A percentile compares a stretch with the other conserved stretches of the same genome.
Conservation (phyloP, 2,113 vertebrate genomes). For the Neodontobutis hainanensis region DNA sequence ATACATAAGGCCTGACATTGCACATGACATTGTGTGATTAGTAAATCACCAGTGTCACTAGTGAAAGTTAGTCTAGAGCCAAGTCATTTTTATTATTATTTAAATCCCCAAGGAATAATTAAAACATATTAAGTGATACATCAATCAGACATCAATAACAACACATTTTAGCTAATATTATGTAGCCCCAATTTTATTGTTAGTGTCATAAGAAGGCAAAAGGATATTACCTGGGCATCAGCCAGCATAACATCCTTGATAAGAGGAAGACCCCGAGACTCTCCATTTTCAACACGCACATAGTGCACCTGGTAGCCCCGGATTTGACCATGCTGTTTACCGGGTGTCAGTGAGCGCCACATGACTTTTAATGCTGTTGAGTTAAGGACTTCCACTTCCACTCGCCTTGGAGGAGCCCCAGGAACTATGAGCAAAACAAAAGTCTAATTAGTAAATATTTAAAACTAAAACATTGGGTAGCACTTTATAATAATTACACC, state of each 20-base stretch:
- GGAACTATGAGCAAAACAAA: conserved; percentile 81
- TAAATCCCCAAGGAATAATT: no score
- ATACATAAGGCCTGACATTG: no score
- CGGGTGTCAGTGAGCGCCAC: conserved; percentile 92
- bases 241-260: conserved; percentile 98
- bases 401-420: conserved; percentile 91
- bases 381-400: conserved; percentile 96
- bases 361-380: conserved; percentile 93
- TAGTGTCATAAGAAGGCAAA: not conserved
- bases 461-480: not conserved
- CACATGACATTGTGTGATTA: no score
- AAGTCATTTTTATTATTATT: no score
- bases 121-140: no score
- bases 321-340: conserved; percentile 94
- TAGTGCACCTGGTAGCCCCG: conserved; percentile 99
- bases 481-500: not conserved
- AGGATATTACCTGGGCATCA: conserved; percentile 89
- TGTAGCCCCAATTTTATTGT: no score
- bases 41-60: no score
- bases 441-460: not conserved
- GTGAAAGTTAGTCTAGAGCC: no score
- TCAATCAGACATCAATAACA: no score
- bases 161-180: no score
- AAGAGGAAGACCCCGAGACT: conserved; percentile 90
- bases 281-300: conserved; percentile 92